Conservation (phyloP, 2,797 vertebrate genomes). For the Eptatretus atami region DNA sequence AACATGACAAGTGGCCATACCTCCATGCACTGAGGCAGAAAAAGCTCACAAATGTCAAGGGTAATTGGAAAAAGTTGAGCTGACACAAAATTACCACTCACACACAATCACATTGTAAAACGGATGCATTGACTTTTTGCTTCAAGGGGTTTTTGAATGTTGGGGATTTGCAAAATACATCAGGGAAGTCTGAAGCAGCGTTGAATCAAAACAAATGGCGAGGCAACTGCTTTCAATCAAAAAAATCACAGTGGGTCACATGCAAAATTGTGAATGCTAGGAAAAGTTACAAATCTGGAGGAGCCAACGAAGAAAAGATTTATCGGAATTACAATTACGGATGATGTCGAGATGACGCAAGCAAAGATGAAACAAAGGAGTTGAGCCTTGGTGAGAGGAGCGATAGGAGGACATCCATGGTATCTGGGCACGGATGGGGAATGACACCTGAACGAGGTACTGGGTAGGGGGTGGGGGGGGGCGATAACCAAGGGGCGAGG, state of each 20-base stretch:
- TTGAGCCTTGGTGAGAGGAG: neutral
- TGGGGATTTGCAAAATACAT: no score
- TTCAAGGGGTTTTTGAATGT: no score
- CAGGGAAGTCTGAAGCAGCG: no score
- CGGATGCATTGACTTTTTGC: no score
- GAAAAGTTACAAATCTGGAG: neutral
- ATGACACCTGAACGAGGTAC: neutral
- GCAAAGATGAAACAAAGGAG: neutral
- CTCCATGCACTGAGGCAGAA: no score
- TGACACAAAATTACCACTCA: no score
- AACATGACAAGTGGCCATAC: no score
- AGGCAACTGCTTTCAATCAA: no score
- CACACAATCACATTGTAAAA: no score
- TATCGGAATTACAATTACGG: neutral
- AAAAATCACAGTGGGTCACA: neutral
- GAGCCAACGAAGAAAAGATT: neutral
- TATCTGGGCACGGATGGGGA: neutral
- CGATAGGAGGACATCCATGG: neutral
- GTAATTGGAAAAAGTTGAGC: no score
- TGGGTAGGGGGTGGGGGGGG: neutral
- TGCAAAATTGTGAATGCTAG: neutral
- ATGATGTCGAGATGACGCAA: neutral
- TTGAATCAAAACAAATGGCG: no score
- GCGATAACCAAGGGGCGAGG: neutral
- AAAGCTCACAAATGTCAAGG: no score